Evolutionary conservation across 2,888 invertebrate genomes (phyloP).

Genomic region (Lydus trimaculatus): DNA sequence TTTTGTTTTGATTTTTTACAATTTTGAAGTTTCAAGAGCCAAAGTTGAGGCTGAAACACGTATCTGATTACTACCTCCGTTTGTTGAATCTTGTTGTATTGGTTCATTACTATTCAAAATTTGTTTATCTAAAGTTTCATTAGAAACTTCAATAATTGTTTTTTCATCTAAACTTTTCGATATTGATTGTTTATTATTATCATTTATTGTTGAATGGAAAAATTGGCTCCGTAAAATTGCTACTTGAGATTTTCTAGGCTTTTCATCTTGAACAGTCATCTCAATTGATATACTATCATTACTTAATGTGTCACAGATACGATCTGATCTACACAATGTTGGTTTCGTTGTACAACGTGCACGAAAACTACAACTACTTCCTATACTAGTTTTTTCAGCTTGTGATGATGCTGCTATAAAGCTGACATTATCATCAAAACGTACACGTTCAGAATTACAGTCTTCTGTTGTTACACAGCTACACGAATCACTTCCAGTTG

Average conservation of each 20-base stretch:
- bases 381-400: conserved; percentile 60
- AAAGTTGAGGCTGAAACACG: conserved; percentile 27
- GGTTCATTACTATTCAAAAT: conserved; percentile 1
- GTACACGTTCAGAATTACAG: conserved; percentile 68
- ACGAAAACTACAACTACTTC: conserved; percentile 58
- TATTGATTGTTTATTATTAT: conserved; percentile 43
- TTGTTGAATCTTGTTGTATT: background rate
- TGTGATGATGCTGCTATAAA: conserved; percentile 62
- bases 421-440: conserved; percentile 71
- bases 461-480: conserved; percentile 63
- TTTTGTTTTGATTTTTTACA: conserved; percentile 39
- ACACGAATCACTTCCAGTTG: conserved; percentile 60
- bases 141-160: conserved; percentile 56
- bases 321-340: conserved; percentile 39
- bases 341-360: conserved; percentile 48
- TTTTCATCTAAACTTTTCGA: conserved; percentile 55
- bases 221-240: conserved; percentile 64
- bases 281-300: conserved; percentile 58
- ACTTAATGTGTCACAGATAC: conserved; percentile 52
- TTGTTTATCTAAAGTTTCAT: conserved; percentile 52
- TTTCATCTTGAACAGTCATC: conserved; percentile 48
- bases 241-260: conserved; percentile 59
- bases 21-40: conserved; percentile 43
- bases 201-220: conserved; percentile 56
- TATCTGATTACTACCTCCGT: background rate